Percentiles rank a stretch among this genome's conserved stretches.
phyloP scores from a whole-genome alignment of 2,797 vertebrate species.

The Craterocephalus amniculus region DNA sequence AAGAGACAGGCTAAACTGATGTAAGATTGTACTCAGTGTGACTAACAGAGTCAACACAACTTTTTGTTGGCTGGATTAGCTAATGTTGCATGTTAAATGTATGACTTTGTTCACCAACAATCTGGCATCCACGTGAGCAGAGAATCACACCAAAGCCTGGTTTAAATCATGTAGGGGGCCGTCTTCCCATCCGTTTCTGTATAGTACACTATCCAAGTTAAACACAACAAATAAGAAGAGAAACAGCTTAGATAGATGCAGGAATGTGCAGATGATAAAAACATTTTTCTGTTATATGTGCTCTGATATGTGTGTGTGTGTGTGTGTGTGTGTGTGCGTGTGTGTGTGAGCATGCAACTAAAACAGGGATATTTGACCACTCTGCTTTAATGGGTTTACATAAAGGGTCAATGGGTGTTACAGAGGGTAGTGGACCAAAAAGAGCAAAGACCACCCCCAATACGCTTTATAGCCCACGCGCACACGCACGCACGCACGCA shows the following conservation, averaged over 20 bases:
- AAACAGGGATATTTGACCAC: slow-evolving; percentile 50
- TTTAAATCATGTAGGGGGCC: slow-evolving; percentile 36
- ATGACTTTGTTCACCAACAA: slow-evolving; percentile 39
- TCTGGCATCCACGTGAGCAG: neutral
- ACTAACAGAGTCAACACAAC: slow-evolving; percentile 51
- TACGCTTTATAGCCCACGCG: neutral
- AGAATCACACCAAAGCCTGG: slow-evolving; percentile 42
- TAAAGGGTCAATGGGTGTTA: slow-evolving; percentile 67
- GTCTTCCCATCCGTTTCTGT: slow-evolving; percentile 11
- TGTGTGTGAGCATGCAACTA: slow-evolving; percentile 12
- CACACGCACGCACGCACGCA: neutral
- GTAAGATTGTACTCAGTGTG: slow-evolving; percentile 55
- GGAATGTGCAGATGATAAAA: slow-evolving; percentile 15
- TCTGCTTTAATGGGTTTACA: slow-evolving; percentile 78
- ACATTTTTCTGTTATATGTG: slow-evolving; percentile 15
- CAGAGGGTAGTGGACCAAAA: slow-evolving; percentile 68
- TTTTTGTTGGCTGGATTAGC: slow-evolving; percentile 57
- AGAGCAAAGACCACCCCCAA: slow-evolving; percentile 51
- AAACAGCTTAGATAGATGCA: slow-evolving; percentile 23
- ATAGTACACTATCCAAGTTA: slow-evolving; percentile 49
- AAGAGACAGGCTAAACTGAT: slow-evolving; percentile 37
- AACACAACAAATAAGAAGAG: slow-evolving; percentile 61
- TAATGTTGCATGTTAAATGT: slow-evolving; percentile 58
- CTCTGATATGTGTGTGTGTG: neutral
- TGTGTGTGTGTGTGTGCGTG: slow-evolving; percentile 9